Percentiles rank a stretch among this genome's conserved stretches.
These are phyloP conservation scores for Ispidina lecontei DNA, from an alignment of 2,797 vertebrate genomes.

Conservation along the genomic window DNA sequence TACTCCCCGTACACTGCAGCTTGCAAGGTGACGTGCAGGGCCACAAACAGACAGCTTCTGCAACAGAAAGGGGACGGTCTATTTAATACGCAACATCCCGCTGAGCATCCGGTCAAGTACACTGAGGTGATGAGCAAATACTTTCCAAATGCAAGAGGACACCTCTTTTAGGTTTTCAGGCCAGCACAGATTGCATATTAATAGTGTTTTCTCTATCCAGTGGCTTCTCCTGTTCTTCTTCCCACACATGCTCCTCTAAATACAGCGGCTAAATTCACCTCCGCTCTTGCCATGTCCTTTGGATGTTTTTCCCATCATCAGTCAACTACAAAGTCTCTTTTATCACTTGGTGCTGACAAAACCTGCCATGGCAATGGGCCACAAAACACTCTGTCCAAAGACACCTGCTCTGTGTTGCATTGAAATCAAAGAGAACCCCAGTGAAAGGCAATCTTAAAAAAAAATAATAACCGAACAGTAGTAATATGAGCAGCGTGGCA, in stretches of 20 bases:
- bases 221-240: constrained; percentile 5
- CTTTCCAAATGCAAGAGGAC: constrained; percentile 26
- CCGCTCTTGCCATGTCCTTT: background rate
- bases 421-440: background rate
- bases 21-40: constrained; percentile 87
- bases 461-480: background rate
- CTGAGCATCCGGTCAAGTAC: constrained; percentile 18
- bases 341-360: background rate
- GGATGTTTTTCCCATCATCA: background rate
- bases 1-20: constrained; percentile 88
- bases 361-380: background rate
- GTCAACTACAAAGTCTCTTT: background rate
- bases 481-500: background rate
- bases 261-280: background rate
- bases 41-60: constrained; percentile 88
- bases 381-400: background rate
- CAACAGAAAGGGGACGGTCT: constrained; percentile 7
- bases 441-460: background rate
- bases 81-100: background rate
- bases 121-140: constrained; percentile 16
- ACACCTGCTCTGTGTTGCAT: background rate
- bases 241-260: background rate
- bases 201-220: constrained; percentile 3
- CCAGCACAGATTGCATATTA: constrained; percentile 29
- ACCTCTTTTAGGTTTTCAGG: constrained; percentile 53